Percentiles rank a stretch among this genome's conserved stretches.
phyloP scores from a whole-genome alignment of 2,888 invertebrate genomes.

The Germaria angustata region DNA sequence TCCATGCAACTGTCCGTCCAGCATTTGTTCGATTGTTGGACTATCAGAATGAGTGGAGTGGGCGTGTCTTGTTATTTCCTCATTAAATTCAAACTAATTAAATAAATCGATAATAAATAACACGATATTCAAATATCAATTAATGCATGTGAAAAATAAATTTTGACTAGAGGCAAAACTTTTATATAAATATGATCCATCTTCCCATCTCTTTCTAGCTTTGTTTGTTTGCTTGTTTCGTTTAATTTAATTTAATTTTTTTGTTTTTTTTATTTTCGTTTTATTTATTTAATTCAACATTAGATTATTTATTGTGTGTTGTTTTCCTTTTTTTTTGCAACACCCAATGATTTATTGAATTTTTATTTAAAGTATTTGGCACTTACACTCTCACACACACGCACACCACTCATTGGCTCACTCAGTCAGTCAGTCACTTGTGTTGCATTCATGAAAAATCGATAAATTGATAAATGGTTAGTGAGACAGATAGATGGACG shows the following conservation, averaged over 20 bases:
- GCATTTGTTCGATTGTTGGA: not conserved
- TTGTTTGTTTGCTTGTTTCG: not conserved
- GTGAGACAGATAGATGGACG: not conserved
- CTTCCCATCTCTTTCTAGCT: not conserved
- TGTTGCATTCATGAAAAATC: conserved; percentile 37
- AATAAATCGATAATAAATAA: conserved; percentile 71
- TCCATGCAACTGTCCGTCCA: not conserved
- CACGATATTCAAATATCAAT: conserved; percentile 65
- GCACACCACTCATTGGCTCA: not conserved
- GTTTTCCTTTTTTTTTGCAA: conserved; percentile 38
- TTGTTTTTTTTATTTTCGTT: conserved; percentile 25
- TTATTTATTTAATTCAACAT: conserved; percentile 30
- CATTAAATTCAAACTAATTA: conserved; percentile 64
- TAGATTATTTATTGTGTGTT: conserved; percentile 35
- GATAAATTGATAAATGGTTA: conserved; percentile 22
- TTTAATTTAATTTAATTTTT: not conserved
- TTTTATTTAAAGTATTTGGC: conserved; percentile 59
- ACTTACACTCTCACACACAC: conserved; percentile 16
- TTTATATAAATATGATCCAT: not conserved
- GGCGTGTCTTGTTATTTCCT: conserved; percentile 63
- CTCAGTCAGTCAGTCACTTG: not conserved
- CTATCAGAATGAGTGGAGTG: conserved; percentile 34
- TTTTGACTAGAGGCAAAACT: conserved; percentile 43
- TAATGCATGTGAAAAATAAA: conserved; percentile 49
- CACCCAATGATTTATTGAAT: conserved; percentile 61